These are phyloP conservation scores for Geophilus truncorum DNA, from an alignment of 2,888 invertebrate genomes.

Conservation along the genomic window DNA sequence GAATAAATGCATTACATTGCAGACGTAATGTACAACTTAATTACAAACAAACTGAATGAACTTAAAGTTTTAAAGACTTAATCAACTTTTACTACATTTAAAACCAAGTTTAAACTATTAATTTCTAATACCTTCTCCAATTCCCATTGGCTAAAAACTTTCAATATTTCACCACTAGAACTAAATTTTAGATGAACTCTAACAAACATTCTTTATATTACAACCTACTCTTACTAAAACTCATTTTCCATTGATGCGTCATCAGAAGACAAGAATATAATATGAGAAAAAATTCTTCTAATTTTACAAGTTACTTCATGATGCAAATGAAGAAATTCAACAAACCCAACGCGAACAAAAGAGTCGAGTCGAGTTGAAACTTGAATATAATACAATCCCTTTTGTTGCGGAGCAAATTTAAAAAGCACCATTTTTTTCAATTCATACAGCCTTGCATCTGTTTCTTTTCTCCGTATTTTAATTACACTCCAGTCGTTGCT, in stretches of 20 bases:
- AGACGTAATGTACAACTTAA: background rate
- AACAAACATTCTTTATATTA: too few species aligned
- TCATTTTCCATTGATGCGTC: too few species aligned
- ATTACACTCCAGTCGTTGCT: constrained; percentile 11
- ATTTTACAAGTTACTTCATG: background rate
- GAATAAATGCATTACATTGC: background rate
- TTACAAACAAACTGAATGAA: background rate
- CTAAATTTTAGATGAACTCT: too few species aligned
- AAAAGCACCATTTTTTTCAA: background rate
- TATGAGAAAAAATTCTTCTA: background rate
- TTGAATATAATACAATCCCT: background rate
- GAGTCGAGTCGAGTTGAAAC: background rate
- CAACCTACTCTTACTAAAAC: too few species aligned
- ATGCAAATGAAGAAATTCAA: constrained; percentile 1
- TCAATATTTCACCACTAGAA: too few species aligned
- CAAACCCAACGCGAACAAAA: background rate
- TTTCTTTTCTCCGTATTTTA: constrained; percentile 12
- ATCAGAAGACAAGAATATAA: background rate
- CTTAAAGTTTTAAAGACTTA: too few species aligned
- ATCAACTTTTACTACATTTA: too few species aligned
- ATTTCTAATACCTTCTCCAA: too few species aligned
- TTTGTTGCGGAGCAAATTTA: background rate
- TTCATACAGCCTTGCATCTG: background rate
- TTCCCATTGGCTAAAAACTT: too few species aligned
- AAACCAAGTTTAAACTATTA: too few species aligned